A percentile compares a stretch with the other conserved stretches of the same genome.
Conservation (phyloP, 53 echinoderm and acorn worm genomes). For the Henricia sp. region DNA sequence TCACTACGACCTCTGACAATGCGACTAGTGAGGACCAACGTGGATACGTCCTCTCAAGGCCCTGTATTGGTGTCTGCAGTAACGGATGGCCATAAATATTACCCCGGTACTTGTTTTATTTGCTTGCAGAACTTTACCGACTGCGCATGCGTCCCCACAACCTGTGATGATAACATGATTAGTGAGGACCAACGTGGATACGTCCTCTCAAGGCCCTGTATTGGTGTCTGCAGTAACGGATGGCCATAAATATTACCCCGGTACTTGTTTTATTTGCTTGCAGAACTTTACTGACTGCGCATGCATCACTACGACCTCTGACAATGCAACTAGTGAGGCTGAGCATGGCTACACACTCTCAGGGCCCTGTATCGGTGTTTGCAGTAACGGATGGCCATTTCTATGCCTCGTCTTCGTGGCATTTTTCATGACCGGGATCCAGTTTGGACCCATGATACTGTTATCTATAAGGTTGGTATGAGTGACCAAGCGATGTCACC, state of each 20-base stretch:
- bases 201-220: too few relatives aligned
- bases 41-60: conserved; percentile 62
- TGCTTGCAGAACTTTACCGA: too few relatives aligned
- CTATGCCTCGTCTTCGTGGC: conserved; percentile 54
- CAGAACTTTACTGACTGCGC: conserved; percentile 74
- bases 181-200: too few relatives aligned
- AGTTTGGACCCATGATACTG: conserved; percentile 60
- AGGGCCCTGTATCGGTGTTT: conserved; percentile 71
- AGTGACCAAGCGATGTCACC: too few relatives aligned
- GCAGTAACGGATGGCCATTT: conserved; percentile 69
- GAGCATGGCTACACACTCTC: conserved; percentile 52
- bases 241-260: too few relatives aligned
- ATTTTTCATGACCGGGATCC: conserved; percentile 69
- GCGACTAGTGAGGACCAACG: background rate
- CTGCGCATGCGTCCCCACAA: too few relatives aligned
- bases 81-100: conserved; percentile 66
- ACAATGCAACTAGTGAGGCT: background rate
- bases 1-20: conserved; percentile 19
- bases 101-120: too few relatives aligned
- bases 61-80: conserved; percentile 70
- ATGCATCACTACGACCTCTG: conserved; percentile 44
- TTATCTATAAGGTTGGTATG: conserved; percentile 48
- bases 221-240: too few relatives aligned
- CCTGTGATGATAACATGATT: too few relatives aligned
- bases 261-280: background rate